Evolutionary conservation across 2,888 invertebrate species (phyloP), one percentile per base, ranked within the genome.

Genomic region (Baronia brevicornis): DNA sequence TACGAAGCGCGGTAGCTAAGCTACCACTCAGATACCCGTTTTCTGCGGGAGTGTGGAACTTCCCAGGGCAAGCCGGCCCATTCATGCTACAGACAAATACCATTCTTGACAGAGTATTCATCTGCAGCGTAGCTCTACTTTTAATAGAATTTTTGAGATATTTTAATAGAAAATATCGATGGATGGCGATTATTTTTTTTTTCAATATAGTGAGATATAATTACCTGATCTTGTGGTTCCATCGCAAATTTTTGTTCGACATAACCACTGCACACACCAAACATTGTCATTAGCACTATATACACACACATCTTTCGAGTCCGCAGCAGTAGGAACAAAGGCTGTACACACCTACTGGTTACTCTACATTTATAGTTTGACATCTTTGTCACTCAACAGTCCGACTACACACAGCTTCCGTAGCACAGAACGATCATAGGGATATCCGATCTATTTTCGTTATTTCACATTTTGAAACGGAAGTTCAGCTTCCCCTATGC

Each of bases 241-340:
- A 94, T 93, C 17, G 94, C 93, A 71, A 97, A 97, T 69, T 92
- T 90, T 79, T 97, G 97, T 58, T 89, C 89, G 39, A 70, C 68
- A 51, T 61, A 61, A 52, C 82, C 61, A 40, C 57, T 60, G 51
- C 73, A 59, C 62, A 78, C 57, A 71, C 68, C 48, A 57, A 71
- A 43, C 46, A 46, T 41, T 8, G 34, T 42, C 43, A 43, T 40
- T 25, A 48, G 38, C 42, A 56, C 58, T 47, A 63, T 56, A 44
- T 51, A 46, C 37, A 35, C 58, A 59, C 47, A 66, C 54, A 47
- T 45, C 52, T 48, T 44, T 5, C 51, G 56, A 51, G 82, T 84
- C 82, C 82, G 78, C 5, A 84, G 43, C 39, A 84, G 51, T 6
- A 84, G 39, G 15, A 82, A 84, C 41, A 84, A 46, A 8, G 78